A percentile compares a stretch with the other conserved stretches of the same genome.
Conservation (phyloP, 2,888 invertebrate species). For the Cantharis rufa region DNA sequence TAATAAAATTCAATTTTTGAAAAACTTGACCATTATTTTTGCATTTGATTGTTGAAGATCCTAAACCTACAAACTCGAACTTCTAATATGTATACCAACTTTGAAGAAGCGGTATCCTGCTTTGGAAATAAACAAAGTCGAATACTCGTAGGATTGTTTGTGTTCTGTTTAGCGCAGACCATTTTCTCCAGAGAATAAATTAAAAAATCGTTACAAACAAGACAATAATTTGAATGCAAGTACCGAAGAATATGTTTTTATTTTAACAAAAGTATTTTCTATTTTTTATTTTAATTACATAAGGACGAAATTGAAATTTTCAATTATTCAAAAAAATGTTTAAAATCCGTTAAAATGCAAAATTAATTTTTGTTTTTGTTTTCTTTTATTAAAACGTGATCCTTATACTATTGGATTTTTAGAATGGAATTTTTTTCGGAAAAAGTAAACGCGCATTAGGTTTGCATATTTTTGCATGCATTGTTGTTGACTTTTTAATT, state of each 20-base stretch:
- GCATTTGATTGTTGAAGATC: not conserved
- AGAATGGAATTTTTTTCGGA: not conserved
- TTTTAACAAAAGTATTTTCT: not conserved
- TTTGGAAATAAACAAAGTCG: not conserved
- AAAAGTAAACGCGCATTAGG: not conserved
- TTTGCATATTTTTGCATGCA: not conserved
- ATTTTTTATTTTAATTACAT: not conserved
- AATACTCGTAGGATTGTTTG: not conserved
- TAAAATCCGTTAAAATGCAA: not conserved
- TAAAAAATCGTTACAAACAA: not conserved
- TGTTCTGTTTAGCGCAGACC: not conserved
- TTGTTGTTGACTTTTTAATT: not conserved
- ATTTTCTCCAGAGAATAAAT: not conserved
- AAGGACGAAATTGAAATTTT: not conserved
- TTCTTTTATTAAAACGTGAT: not conserved
- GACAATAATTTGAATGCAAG: not conserved
- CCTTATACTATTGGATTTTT: not conserved
- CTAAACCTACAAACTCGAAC: not conserved
- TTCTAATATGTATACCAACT: not conserved
- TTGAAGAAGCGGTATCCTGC: not conserved
- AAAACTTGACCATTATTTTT: not conserved
- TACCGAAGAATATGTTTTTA: not conserved
- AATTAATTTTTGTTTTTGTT: not conserved
- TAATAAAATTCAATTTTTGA: not conserved
- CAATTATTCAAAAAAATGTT: not conserved